Conservation (phyloP, 1,140 invertebrate species). For the Drosophila chauvacae region DNA sequence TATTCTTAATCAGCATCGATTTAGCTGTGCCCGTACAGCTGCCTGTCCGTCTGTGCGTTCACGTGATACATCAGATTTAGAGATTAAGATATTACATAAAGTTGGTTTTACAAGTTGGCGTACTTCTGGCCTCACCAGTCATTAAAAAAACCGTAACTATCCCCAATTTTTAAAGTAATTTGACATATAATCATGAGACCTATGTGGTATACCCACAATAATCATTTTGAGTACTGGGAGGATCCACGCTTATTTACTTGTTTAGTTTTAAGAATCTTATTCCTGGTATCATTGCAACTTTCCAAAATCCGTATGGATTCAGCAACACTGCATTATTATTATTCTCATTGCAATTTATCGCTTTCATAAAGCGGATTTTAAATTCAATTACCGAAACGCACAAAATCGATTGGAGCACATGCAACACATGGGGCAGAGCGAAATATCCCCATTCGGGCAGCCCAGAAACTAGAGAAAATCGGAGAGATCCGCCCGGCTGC, state of each 20-base stretch:
- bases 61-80: too few species aligned
- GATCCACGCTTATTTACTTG: neutral
- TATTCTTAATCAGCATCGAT: neutral
- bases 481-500: conserved; percentile 37
- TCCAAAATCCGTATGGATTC: too few species aligned
- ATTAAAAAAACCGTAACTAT: neutral
- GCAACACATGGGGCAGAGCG: conserved; percentile 62
- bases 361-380: conserved; percentile 42
- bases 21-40: neutral
- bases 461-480: conserved; percentile 27
- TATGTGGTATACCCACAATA: neutral
- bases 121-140: neutral
- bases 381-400: conserved; percentile 57
- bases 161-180: neutral
- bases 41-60: too few species aligned
- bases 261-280: neutral
- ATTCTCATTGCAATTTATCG: conserved; percentile 1
- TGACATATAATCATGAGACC: neutral
- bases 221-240: too few species aligned
- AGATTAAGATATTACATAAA: too few species aligned
- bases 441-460: conserved; percentile 44
- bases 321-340: neutral
- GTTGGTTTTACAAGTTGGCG: too few species aligned
- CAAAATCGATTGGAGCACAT: conserved; percentile 50
- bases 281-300: neutral